Evolutionary conservation across 2,888 invertebrate species (phyloP), one percentile per base, ranked within the genome.

Genomic region (Eupeodes luniger): DNA sequence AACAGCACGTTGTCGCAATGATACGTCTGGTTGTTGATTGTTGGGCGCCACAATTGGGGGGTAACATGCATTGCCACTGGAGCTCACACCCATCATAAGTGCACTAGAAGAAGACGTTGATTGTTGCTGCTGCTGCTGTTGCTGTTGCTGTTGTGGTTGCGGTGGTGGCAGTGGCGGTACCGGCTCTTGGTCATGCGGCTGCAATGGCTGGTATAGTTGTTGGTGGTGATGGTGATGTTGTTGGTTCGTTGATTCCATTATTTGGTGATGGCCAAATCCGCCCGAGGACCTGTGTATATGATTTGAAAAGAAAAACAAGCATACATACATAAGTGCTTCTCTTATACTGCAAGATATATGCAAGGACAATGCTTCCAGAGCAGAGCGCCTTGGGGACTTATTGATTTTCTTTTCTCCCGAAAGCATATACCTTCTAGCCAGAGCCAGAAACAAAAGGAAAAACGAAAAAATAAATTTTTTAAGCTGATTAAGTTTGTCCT

Each of bases 1-100:
- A 80, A 94, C 93, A 75, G 94, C 94, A 55, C 94, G 94, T 90
- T 94, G 93, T 77, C 93, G 91, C 89, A 94, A 85, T 62, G 94
- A 93, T 81, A 93, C 92, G 91, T 93, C 93, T 90, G 92, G 92
- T 72, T 88, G 88, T 69, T 88, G 88, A 67, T 64, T 75, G 12
- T 14, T 75, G 51, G 88, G 88, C 47, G 88, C 88, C 69, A 88
- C 88, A 40, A 88, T 81, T 57, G 90, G 84, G 12, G 88, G 88
- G 57, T 88, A 88, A 27, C 88, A 85, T 11, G 57, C 78, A 19
- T 19, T 77, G 59, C 70, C 87, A 53, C 47, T 81, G 27, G 53
- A 77, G 19, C 82, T 77, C n/a, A 83, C 83, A 49, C 83, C 86
- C 81, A 85, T 77, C 81, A 82, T 82, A 14, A 85, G 76, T 59